Evolutionary conservation across 2,797 vertebrate species (phyloP).

Genomic region (Tadarida brasiliensis): DNA sequence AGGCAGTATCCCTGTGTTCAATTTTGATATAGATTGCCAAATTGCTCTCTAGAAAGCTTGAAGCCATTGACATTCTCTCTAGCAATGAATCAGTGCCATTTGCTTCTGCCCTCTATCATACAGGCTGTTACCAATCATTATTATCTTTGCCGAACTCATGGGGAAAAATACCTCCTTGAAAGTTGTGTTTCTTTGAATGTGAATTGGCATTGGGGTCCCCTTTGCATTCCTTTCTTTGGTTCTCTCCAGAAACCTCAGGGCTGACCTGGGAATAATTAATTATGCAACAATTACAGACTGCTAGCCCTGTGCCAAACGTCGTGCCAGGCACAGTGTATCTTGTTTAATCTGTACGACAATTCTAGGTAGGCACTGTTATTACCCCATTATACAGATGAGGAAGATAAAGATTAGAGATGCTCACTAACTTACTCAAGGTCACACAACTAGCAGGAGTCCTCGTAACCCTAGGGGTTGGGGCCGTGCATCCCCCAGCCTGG

Average conservation of each 20-base stretch:
- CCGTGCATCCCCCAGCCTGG: no score
- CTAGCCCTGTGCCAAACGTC: no score
- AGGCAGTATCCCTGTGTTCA: constrained; percentile 11
- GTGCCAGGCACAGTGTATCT: neutral
- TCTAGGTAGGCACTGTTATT: neutral
- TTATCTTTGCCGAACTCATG: neutral
- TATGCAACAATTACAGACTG: neutral
- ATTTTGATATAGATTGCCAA: constrained; percentile 60
- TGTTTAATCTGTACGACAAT: neutral
- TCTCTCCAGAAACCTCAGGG: neutral
- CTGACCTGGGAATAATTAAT: neutral
- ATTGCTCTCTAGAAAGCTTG: constrained; percentile 52
- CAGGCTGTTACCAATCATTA: neutral
- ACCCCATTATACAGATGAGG: neutral
- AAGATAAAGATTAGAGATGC: neutral
- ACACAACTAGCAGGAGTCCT: neutral
- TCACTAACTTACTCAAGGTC: neutral
- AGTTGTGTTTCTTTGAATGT: neutral
- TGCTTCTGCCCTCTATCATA: neutral
- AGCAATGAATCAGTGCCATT: constrained; percentile 45
- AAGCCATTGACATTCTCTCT: constrained; percentile 19
- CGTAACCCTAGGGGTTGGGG: neutral
- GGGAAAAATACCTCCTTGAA: neutral
- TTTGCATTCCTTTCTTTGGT: neutral
- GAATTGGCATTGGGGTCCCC: neutral